Evolutionary conservation across 2,797 vertebrate species (phyloP).

Genomic region (Nyctibius grandis): DNA sequence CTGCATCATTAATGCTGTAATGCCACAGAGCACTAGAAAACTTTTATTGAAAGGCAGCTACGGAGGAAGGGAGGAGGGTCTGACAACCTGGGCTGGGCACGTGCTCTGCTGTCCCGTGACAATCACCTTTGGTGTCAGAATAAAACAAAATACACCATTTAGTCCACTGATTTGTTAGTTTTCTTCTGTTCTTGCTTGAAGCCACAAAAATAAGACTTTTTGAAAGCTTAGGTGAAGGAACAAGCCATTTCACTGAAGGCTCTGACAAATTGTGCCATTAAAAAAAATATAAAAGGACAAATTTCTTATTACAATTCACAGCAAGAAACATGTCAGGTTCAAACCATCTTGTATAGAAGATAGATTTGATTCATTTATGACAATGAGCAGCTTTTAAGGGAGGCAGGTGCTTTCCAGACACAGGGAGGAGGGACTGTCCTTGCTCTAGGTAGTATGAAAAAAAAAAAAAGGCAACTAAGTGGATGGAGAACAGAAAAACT

Average conservation of each 20-base stretch:
- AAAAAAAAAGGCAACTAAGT: too few relatives aligned
- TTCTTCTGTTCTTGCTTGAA: neutral
- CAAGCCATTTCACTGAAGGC: neutral
- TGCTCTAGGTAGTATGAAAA: too few relatives aligned
- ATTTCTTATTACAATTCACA: neutral
- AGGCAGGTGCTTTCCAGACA: neutral
- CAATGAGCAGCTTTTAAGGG: neutral
- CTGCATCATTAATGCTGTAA: neutral
- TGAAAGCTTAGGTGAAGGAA: neutral
- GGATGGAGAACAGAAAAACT: neutral
- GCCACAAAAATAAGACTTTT: neutral
- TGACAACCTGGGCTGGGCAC: fast-evolving
- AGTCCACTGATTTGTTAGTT: neutral
- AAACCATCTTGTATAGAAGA: neutral
- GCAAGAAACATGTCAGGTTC: neutral
- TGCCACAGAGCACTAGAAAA: neutral
- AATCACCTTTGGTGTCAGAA: neutral
- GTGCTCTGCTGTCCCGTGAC: neutral
- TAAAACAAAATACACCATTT: neutral
- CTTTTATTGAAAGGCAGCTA: too few relatives aligned
- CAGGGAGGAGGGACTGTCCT: neutral
- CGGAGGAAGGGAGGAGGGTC: neutral
- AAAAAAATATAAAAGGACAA: too few relatives aligned
- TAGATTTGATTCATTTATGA: neutral
- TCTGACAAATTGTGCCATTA: too few relatives aligned